Conservation (phyloP, 1,140 invertebrate genomes). For the Micrasema longulum region DNA sequence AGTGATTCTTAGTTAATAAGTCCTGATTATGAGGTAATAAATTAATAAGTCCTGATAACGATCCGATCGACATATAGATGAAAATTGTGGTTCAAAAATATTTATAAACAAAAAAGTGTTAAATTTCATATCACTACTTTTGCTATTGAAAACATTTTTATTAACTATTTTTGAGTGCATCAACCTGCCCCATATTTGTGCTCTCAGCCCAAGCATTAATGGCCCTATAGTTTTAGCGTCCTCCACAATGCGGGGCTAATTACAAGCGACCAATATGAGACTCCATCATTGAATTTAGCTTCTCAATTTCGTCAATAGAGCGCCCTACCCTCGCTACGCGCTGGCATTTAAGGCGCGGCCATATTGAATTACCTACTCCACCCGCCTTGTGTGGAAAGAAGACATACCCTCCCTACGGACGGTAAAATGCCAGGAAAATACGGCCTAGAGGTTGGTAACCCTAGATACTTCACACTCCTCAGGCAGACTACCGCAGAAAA, state of each 20-base stretch:
- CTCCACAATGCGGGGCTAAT: slow-evolving; percentile 18
- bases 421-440: slow-evolving; percentile 30
- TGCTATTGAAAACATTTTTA: too few species aligned
- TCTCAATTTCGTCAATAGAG: slow-evolving; percentile 41
- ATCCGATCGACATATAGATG: too few species aligned
- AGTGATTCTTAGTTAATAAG: too few species aligned
- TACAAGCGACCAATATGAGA: slow-evolving; percentile 22
- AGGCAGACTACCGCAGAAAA: too few species aligned
- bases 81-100: too few species aligned
- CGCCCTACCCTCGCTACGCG: slow-evolving; percentile 20
- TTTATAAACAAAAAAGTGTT: too few species aligned
- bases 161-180: too few species aligned
- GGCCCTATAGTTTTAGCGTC: slow-evolving; percentile 5
- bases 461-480: slow-evolving; percentile 27
- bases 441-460: slow-evolving; percentile 27
- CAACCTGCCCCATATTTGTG: too few species aligned
- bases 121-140: too few species aligned
- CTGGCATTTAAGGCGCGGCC: slow-evolving; percentile 48
- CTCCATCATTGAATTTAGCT: slow-evolving; percentile 32
- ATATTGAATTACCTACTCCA: slow-evolving; percentile 46
- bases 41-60: too few species aligned
- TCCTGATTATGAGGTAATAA: too few species aligned
- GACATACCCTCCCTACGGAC: background rate
- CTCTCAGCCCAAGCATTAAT: background rate
- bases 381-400: slow-evolving; percentile 6